phyloP scores from a whole-genome alignment of 1,140 invertebrate genomes.

The Drosophila pectinifera region DNA sequence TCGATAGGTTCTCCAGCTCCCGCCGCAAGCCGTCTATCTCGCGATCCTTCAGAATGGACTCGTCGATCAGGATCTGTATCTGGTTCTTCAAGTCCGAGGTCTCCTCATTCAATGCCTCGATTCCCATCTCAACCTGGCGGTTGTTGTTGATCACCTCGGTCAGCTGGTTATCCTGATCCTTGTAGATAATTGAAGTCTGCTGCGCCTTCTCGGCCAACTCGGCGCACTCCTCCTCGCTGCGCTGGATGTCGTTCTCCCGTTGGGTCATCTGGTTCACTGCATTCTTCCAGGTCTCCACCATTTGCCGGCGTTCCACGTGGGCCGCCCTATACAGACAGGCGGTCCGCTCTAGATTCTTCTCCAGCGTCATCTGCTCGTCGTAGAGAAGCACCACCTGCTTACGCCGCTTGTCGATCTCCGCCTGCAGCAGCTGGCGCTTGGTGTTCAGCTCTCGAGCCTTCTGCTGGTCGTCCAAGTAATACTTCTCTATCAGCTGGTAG shows the following conservation, averaged over 20 bases:
- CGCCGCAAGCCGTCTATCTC: constrained; percentile 67
- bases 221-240: constrained; percentile 51
- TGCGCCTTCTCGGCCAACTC: constrained; percentile 24
- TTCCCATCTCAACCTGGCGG: constrained; percentile 65
- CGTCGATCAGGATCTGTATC: constrained; percentile 57
- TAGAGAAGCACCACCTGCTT: constrained; percentile 62
- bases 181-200: constrained; percentile 31
- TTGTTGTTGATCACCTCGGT: constrained; percentile 73
- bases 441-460: constrained; percentile 86
- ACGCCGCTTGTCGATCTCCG: constrained; percentile 72
- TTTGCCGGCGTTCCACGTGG: constrained; percentile 73
- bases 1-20: constrained; percentile 73
- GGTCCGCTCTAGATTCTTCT: constrained; percentile 78
- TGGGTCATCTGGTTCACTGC: constrained; percentile 82
- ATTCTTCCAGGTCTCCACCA: constrained; percentile 83
- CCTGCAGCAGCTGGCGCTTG: constrained; percentile 83
- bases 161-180: constrained; percentile 53
- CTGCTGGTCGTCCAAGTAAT: constrained; percentile 87
- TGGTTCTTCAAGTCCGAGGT: constrained; percentile 69
- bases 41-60: constrained; percentile 61
- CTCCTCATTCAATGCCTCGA: constrained; percentile 68
- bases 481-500: constrained; percentile 87
- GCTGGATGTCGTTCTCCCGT: constrained; percentile 71
- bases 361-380: constrained; percentile 79
- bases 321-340: constrained; percentile 75